phyloP scores from a whole-genome alignment of 1,140 invertebrate species.

The Eumeta japonica region DNA sequence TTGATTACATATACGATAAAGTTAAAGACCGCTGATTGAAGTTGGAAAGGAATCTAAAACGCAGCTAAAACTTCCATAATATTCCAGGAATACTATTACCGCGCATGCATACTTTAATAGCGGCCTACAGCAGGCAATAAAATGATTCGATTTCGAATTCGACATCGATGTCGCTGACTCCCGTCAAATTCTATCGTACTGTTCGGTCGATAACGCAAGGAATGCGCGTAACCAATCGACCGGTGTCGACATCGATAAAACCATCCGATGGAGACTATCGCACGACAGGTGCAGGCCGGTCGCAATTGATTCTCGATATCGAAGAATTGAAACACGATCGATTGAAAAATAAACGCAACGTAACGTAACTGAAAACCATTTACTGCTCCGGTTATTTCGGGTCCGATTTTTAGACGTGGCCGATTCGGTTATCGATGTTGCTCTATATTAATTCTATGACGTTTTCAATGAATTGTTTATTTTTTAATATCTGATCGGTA shows the following conservation, averaged over 20 bases:
- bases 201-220: constrained; percentile 22
- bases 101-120: no score
- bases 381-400: constrained; percentile 25
- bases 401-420: constrained; percentile 19
- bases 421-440: constrained; percentile 10
- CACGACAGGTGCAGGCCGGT: constrained; percentile 28
- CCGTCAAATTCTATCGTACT: constrained; percentile 20
- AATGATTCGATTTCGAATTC: no score
- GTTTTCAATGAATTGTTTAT: constrained; percentile 12
- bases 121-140: no score
- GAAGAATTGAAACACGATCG: constrained; percentile 49
- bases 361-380: no score
- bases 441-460: constrained; percentile 1
- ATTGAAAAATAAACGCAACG: constrained; percentile 43
- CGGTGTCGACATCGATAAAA: constrained; percentile 28
- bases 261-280: constrained; percentile 40
- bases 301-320: constrained; percentile 43
- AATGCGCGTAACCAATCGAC: constrained; percentile 44
- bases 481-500: constrained; percentile 1
- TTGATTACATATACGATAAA: no score
- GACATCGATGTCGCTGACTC: no score
- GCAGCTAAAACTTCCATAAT: no score
- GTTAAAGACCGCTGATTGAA: no score
- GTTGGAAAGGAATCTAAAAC: no score
- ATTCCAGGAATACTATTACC: no score